Conservation (phyloP, 2,888 invertebrate genomes). For the Synanthedon myopaeformis region DNA sequence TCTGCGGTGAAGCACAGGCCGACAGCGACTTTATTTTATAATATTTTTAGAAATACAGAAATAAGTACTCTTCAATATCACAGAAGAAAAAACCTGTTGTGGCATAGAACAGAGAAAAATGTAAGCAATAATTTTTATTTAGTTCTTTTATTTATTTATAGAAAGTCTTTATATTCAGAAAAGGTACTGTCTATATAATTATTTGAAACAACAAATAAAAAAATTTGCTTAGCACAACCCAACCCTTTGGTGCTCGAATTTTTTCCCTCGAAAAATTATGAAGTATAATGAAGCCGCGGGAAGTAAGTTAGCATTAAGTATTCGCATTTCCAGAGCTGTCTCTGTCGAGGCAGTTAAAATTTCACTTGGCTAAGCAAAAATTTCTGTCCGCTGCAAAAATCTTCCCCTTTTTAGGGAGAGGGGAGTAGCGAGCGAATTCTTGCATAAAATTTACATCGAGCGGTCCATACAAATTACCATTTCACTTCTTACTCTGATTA, state of each 20-base stretch:
- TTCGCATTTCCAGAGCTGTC: slow-evolving; percentile 65
- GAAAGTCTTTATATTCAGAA: too few relatives aligned
- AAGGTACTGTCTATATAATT: slow-evolving; percentile 1
- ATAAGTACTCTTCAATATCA: too few relatives aligned
- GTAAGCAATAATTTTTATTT: too few relatives aligned
- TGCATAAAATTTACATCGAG: slow-evolving; percentile 71
- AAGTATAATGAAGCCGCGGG: slow-evolving; percentile 67
- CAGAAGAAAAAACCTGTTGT: too few relatives aligned
- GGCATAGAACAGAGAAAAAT: too few relatives aligned
- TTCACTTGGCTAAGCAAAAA: slow-evolving; percentile 70
- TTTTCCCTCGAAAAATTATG: slow-evolving; percentile 55
- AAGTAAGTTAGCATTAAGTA: slow-evolving; percentile 69
- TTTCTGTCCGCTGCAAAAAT: slow-evolving; percentile 68
- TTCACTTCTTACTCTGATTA: slow-evolving; percentile 70
- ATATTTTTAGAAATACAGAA: too few relatives aligned
- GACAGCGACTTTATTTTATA: too few relatives aligned
- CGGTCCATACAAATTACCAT: slow-evolving; percentile 71
- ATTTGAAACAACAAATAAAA: slow-evolving; percentile 7
- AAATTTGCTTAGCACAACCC: slow-evolving; percentile 9
- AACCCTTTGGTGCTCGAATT: slow-evolving; percentile 48
- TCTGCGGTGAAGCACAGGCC: too few relatives aligned
- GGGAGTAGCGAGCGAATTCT: slow-evolving; percentile 60
- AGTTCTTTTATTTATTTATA: too few relatives aligned
- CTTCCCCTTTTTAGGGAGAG: slow-evolving; percentile 59
- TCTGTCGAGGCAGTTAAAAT: slow-evolving; percentile 69